These are phyloP conservation scores for Atractosteus spatula DNA, from an alignment of 2,113 vertebrate genomes.

Conservation along the genomic window DNA sequence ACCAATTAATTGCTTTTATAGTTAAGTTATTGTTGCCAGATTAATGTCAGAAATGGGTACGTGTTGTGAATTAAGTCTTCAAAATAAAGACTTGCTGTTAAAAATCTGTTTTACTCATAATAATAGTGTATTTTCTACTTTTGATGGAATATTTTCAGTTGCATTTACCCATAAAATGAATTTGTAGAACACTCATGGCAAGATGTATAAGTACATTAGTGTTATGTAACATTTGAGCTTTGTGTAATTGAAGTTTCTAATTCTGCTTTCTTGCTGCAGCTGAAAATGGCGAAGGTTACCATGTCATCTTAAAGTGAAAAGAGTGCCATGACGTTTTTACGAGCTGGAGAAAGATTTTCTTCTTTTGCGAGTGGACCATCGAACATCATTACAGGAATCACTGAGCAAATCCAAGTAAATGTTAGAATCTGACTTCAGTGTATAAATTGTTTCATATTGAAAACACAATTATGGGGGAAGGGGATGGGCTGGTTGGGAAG, in stretches of 20 bases:
- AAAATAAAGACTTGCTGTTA: background rate
- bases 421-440: slow-evolving; percentile 81
- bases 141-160: background rate
- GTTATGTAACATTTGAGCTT: background rate
- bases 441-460: slow-evolving; percentile 80
- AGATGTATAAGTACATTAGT: background rate
- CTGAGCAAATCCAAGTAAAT: slow-evolving; percentile 67
- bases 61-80: background rate
- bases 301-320: slow-evolving; percentile 91
- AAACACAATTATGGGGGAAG: slow-evolving; percentile 63
- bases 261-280: slow-evolving; percentile 56
- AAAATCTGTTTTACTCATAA: too few relatives aligned
- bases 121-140: too few relatives aligned
- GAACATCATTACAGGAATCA: slow-evolving; percentile 45
- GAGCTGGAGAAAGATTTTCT: slow-evolving; percentile 45
- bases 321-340: slow-evolving; percentile 46
- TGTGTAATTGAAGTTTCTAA: background rate
- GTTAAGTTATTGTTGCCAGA: background rate
- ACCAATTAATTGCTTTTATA: background rate
- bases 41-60: background rate
- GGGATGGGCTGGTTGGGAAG: slow-evolving; percentile 28
- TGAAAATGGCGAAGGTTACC: slow-evolving; percentile 87
- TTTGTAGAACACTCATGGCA: too few relatives aligned
- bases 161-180: too few relatives aligned
- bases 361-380: slow-evolving; percentile 33